phyloP scores from a whole-genome alignment of 2,113 vertebrate species.

The Myrmecobius fasciatus region DNA sequence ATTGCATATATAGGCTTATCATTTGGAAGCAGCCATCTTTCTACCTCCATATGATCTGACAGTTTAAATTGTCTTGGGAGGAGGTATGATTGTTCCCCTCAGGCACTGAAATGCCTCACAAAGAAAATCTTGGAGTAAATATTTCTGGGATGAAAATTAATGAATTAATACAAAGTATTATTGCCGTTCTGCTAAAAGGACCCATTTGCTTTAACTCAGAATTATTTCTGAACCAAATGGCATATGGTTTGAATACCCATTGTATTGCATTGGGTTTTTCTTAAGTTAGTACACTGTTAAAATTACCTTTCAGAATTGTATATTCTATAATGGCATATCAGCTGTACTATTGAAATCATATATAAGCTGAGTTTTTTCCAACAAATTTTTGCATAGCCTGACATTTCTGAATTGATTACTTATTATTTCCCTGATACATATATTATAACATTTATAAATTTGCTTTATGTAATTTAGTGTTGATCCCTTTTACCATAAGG shows the following conservation, averaged over 20 bases:
- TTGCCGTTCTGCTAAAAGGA: conserved; percentile 47
- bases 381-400: not conserved
- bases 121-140: conserved; percentile 48
- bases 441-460: conserved; percentile 19
- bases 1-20: conserved; percentile 65
- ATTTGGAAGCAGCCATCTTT: conserved; percentile 84
- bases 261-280: conserved; percentile 62
- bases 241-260: conserved; percentile 37
- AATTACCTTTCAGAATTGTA: conserved; percentile 41
- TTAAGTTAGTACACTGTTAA: conserved; percentile 66
- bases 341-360: conserved; percentile 50
- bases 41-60: conserved; percentile 49
- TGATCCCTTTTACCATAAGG: conserved; percentile 3
- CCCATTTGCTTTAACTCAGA: conserved; percentile 28
- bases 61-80: not conserved
- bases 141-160: conserved; percentile 14
- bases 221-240: conserved; percentile 40
- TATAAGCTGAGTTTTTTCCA: conserved; percentile 20
- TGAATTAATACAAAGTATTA: conserved; percentile 43
- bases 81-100: conserved; percentile 63
- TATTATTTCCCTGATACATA: conserved; percentile 37
- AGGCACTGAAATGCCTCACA: conserved; percentile 42
- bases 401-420: conserved; percentile 65
- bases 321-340: conserved; percentile 33
- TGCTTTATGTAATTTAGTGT: conserved; percentile 25